Base-by-base conservation (phyloP, 1,140 invertebrate genomes). In the Papilio machaon region DNA sequence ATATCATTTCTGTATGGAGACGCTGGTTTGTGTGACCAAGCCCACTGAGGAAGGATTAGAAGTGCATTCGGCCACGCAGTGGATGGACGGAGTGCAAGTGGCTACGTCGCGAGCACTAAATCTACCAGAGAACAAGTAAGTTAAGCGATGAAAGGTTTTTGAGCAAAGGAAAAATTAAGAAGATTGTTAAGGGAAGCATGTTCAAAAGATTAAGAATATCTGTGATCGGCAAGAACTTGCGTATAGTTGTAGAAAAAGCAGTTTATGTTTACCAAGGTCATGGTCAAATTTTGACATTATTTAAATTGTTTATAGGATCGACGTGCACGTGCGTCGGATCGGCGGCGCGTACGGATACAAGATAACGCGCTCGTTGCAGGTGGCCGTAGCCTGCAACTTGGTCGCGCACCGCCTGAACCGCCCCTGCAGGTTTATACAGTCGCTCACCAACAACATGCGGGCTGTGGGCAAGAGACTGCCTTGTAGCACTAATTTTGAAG, bases 1-100 rank as follows among this genome's bases (percentile, higher is more conserved):
- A 79, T 90, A 89, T 80, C 91, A 93, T 79, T 91, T 90, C 81
- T 85, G 80, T 49, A 91, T 94, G 87, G 97, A 97, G 87, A 94
- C 95, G 0, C 95, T 96, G 38, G 93, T 91, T 15, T 96, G 96
- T 82, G 92, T 96, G 23, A 96, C 95, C 54, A 83, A 96, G 35
- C 96, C 96, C 0, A 92, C 91, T n/a, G 97, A 97, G 91, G 96
- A 97, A 91, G 96, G 96, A 3, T 85, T 97, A 43, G 95, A 96
- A 81, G 94, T 97, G 13, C 96, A 95, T 86, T 85, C 95, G 8
- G 82, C 95, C 0, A 92, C 96, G 2, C 97, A 97, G 86, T 97
- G 95, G 95, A 94, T 96, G 30, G 96, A 97, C 86, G 86, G 94
- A 1, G 88, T 89, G 6, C 96, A 97, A 90, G 79, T 90, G 58